A percentile compares a stretch with the other conserved stretches of the same genome.
Evolutionary conservation across 2,113 vertebrate genomes (phyloP).

Genomic region (Laticauda colubrina): DNA sequence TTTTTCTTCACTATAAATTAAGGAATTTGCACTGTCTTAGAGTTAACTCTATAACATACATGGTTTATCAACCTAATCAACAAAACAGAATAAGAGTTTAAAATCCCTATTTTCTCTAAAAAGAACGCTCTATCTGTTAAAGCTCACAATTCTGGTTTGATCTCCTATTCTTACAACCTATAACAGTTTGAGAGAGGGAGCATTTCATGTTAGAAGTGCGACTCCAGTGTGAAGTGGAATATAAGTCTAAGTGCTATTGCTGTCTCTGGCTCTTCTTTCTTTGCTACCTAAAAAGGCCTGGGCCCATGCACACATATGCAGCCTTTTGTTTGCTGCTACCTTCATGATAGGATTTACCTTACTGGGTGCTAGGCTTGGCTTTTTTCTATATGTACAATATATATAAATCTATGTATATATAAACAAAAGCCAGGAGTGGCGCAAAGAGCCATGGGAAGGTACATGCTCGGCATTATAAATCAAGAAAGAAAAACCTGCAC

Average conservation of each 20-base stretch:
- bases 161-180: background rate
- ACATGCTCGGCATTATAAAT: background rate
- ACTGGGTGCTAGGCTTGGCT: background rate
- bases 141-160: background rate
- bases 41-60: background rate
- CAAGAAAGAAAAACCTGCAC: background rate
- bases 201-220: background rate
- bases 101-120: background rate
- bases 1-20: background rate
- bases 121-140: background rate
- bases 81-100: background rate
- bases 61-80: background rate
- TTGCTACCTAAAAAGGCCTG: background rate
- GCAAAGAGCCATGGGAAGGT: background rate
- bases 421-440: background rate
- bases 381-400: background rate
- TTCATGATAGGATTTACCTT: background rate
- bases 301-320: background rate
- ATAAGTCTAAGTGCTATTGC: no score
- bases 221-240: background rate
- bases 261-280: background rate
- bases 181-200: background rate
- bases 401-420: background rate
- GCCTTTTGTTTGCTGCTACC: background rate
- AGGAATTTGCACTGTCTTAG: background rate